phyloP scores from a whole-genome alignment of 2,113 vertebrate genomes.

The Campylorhamphus procurvoides region DNA sequence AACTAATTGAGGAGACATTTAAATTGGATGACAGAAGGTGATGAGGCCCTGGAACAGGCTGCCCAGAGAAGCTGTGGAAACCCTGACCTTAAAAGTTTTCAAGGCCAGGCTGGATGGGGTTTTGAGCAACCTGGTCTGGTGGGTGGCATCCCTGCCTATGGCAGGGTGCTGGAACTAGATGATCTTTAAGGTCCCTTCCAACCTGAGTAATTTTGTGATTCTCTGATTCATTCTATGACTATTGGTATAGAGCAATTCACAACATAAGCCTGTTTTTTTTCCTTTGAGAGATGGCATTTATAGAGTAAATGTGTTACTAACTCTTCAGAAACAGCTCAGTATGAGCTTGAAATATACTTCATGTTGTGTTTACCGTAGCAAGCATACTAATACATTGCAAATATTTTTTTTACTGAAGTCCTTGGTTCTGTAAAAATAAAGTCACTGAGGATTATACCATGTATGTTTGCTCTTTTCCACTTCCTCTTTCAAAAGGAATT shows the following conservation, averaged over 20 bases:
- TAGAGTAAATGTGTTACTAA: not conserved
- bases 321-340: not conserved
- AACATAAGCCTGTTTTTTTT: not conserved
- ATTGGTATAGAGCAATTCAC: not conserved
- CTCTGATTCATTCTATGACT: not conserved
- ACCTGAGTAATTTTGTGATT: not conserved
- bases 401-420: not conserved
- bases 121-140: not conserved
- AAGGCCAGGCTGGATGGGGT: not conserved
- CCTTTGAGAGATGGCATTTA: conserved; percentile 3
- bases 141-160: not conserved
- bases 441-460: not conserved
- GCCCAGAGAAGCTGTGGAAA: not conserved
- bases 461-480: not conserved
- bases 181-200: not conserved
- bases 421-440: not conserved
- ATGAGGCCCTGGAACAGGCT: not conserved
- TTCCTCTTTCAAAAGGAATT: not conserved
- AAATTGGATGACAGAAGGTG: not conserved
- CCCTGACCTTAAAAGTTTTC: not conserved
- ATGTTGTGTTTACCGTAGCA: not conserved
- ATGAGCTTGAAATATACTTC: not conserved
- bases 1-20: not conserved
- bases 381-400: not conserved
- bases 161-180: not conserved